Evolutionary conservation across 2,797 vertebrate genomes (phyloP).

Genomic region (Sphenopsis melanotis): DNA sequence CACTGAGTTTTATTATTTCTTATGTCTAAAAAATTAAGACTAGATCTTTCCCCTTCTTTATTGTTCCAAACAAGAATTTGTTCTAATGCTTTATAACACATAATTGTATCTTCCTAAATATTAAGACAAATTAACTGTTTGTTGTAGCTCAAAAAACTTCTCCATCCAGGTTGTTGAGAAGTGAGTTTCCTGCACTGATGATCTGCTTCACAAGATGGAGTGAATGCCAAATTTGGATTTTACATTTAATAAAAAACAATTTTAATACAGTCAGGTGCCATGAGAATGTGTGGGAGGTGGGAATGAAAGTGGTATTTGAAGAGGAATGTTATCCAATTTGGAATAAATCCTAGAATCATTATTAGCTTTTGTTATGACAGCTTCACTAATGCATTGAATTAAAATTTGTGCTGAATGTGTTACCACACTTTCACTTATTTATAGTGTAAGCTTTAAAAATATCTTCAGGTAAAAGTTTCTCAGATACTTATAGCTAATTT

Average conservation of each 20-base stretch:
- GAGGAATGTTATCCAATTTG: not conserved
- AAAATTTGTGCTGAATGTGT: not conserved
- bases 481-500: not conserved
- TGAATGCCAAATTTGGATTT: not conserved
- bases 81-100: not conserved
- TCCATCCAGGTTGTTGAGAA: not conserved
- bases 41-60: not conserved
- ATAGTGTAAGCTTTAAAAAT: not conserved
- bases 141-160: not conserved
- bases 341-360: not conserved
- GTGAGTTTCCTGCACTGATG: not conserved
- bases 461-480: not conserved
- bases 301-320: not conserved
- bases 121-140: not conserved
- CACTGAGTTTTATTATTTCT: constrained; percentile 8
- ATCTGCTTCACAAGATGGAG: not conserved
- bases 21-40: not conserved
- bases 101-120: not conserved
- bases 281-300: not conserved
- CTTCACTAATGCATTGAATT: not conserved
- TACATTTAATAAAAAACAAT: not conserved
- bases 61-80: not conserved
- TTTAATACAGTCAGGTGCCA: not conserved
- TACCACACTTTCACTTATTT: not conserved
- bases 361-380: not conserved